Conservation (phyloP, 2,797 vertebrate genomes). For the Vespertilio murinus region DNA sequence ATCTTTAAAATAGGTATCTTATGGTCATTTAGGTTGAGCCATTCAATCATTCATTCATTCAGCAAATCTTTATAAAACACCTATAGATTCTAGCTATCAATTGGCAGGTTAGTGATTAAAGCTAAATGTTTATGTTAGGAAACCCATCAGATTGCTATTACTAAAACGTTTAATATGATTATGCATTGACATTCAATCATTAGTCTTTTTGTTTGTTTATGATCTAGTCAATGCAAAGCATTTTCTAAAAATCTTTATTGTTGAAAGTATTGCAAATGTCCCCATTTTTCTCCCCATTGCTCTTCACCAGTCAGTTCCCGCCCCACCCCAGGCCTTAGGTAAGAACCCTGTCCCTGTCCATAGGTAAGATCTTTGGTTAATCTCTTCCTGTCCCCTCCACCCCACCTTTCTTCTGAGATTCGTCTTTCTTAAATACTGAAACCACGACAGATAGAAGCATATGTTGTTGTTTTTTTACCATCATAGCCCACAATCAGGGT, state of each 20-base stretch:
- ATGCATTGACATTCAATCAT: background rate
- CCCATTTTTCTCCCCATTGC: too few species aligned
- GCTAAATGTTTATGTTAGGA: background rate
- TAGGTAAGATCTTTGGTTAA: too few species aligned
- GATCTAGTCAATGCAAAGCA: background rate
- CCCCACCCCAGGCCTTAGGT: too few species aligned
- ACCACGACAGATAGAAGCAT: background rate
- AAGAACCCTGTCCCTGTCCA: too few species aligned
- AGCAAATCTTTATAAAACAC: background rate
- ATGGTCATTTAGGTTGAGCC: background rate
- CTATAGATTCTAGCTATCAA: background rate
- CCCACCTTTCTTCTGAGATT: too few species aligned
- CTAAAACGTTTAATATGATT: background rate
- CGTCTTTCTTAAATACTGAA: background rate
- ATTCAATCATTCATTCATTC: background rate
- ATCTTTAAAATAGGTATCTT: background rate
- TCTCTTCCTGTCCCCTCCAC: too few species aligned
- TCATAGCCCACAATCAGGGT: background rate
- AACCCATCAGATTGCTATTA: background rate
- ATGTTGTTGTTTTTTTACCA: background rate
- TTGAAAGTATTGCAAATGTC: too few species aligned
- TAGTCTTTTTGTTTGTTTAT: background rate
- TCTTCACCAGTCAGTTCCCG: too few species aligned
- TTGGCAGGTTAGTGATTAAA: background rate
- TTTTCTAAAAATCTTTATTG: background rate